Evolutionary conservation across 2,113 vertebrate genomes (phyloP).

Genomic region (Variabilichromis moorii): DNA sequence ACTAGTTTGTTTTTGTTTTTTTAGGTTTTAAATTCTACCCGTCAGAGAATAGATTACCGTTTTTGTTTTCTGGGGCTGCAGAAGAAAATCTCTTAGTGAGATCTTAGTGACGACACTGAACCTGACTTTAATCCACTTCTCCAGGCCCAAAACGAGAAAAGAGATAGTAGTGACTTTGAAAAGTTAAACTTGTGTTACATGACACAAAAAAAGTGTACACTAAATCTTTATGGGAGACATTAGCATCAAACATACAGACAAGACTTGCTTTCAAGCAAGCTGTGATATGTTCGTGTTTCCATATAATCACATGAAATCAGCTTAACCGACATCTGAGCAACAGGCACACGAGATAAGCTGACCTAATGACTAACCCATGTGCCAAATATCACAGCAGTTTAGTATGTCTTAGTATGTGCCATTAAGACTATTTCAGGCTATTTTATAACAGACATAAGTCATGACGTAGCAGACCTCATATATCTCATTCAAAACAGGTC

Average conservation of each 20-base stretch:
- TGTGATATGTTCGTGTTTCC: neutral
- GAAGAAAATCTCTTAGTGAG: neutral
- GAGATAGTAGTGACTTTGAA: neutral
- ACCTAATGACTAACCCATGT: neutral
- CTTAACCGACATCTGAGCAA: neutral
- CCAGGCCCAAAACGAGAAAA: neutral
- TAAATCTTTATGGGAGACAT: neutral
- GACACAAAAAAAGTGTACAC: neutral
- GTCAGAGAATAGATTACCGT: neutral
- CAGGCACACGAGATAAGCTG: neutral
- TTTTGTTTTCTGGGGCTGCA: neutral
- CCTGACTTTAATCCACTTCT: neutral
- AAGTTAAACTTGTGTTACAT: neutral
- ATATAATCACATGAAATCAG: neutral
- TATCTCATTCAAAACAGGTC: neutral
- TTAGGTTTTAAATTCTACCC: neutral
- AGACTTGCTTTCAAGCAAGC: neutral
- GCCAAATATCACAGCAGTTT: neutral
- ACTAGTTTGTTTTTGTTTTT: neutral
- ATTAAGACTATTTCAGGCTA: neutral
- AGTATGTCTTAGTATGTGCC: neutral
- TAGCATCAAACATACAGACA: neutral
- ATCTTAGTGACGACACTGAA: neutral
- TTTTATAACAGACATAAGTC: neutral
- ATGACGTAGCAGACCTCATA: neutral